Evolutionary conservation across 2,888 invertebrate genomes (phyloP), one percentile per base, ranked within the genome.

Genomic region (Parelbella ahira): DNA sequence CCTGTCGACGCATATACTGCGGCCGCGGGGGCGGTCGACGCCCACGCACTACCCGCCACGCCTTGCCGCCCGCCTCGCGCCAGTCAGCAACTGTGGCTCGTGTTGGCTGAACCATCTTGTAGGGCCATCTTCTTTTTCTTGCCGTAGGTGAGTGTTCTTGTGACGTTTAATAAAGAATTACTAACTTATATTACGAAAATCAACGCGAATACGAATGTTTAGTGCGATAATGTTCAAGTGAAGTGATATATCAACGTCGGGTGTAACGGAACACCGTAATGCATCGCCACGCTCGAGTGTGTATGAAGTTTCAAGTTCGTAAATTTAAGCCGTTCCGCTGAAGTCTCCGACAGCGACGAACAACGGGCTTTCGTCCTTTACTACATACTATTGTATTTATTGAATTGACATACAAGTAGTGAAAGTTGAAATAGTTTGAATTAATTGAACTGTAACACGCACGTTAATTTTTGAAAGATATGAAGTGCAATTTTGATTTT

Each of bases 71-170:
- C 84, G 83, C 78, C 69, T 67, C 65, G 63, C 74, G 61, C 78
- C 81, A 84, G 82, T 87, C 86, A 87, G 86, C 83, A 79, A 75
- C 80, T 82, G 88, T 81, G 83, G 62, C 84, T 86, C 84, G 86
- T 82, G 87, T 84, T 84, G 88, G 89, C 89, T 92, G 91, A 92
- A 92, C 91, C 88, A 87, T 86, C 88, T 64, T 60, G 62, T 83
- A 84, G 87, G 84, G 86, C 87, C 84, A 81, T 76, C 83, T 67
- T 72, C 79, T 81, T 81, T 84, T 80, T 76, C 74, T 73, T 81
- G 57, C 67, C 69, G 69, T 86, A 82, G 87, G 87, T 87, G 84
- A 87, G 86, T 86, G n/a, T n/a, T 67, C 59, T 61, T 54, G 75
- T 70, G 71, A 64, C 47, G 52, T 53, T 55, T 48, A 52, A 45